Percentiles rank a stretch among this genome's conserved stretches.
Evolutionary conservation across 2,113 vertebrate genomes (phyloP).

Genomic region (Anser cygnoides): DNA sequence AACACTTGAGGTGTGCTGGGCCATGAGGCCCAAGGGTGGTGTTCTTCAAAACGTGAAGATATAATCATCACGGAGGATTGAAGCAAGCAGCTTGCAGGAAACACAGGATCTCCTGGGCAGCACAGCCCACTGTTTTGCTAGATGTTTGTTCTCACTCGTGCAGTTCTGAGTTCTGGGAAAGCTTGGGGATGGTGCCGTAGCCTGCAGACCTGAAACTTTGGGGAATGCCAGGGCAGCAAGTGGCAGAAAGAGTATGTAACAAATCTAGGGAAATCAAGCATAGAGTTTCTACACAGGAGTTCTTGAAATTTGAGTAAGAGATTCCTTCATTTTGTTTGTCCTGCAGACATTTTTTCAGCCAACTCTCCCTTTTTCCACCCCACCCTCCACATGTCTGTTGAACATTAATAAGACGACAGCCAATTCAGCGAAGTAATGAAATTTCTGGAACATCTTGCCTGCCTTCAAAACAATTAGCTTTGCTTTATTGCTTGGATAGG

Average conservation of each 20-base stretch:
- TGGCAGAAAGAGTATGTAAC: not conserved
- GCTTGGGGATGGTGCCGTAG: fast-evolving
- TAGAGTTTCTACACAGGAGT: not conserved
- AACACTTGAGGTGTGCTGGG: not conserved
- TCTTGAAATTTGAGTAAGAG: not conserved
- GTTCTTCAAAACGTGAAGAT: not conserved
- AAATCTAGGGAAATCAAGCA: not conserved
- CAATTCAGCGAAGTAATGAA: conserved; percentile 39
- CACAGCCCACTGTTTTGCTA: not conserved
- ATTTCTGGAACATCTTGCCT: not conserved
- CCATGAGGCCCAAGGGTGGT: not conserved
- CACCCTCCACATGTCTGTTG: not conserved
- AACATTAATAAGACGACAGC: conserved; percentile 18
- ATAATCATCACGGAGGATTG: not conserved
- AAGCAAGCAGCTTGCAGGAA: not conserved
- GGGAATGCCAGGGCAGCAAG: not conserved
- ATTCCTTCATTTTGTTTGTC: conserved; percentile 7
- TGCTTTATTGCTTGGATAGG: not conserved
- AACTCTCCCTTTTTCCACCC: conserved; percentile 24
- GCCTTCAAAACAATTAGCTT: conserved; percentile 13
- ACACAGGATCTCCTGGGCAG: not conserved
- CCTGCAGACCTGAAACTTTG: not conserved
- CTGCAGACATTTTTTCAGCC: not conserved
- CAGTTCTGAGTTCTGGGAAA: not conserved
- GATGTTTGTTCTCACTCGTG: not conserved